Evolutionary conservation across 2,113 vertebrate genomes (phyloP), one percentile per base, ranked within the genome.

Genomic region (Pseudorhombus dupliciocellatus): DNA sequence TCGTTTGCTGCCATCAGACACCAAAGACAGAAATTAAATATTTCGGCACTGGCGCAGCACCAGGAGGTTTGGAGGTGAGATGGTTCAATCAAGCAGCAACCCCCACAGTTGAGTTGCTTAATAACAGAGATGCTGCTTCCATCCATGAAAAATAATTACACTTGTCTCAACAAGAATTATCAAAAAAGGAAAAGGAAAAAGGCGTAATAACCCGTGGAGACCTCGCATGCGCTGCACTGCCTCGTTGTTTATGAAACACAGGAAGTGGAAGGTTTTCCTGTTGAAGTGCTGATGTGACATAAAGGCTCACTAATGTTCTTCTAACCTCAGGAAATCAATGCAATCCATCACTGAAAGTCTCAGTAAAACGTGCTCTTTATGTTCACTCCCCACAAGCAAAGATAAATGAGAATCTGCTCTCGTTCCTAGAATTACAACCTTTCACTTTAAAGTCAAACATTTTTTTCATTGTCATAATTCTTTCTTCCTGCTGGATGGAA

Each of bases 351-450:
- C 0, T 50, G 24, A 75, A 55, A n/a, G 30, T 58, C 44, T 66
- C 28, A 25, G 24, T 48, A 21, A 37, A 59, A 63, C 22, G 4
- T 54, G 7, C 14, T 63, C 46, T 51, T 44, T 56, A 63, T 52
- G n/a, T 68, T 44, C 62, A 31, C 3, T 7, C 16, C 26, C 16
- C 14, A 52, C 20, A 30, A 1, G 0, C 37, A 6, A 18, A 28
- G 21, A 73, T 58, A n/a, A 54, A 71, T 37, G 52, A 44, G 16
- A 75, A 58, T 64, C 57, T 75, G 18, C 28, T 30, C 15, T 4
- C 10, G 2, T 25, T 52, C 21, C 26, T 55, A 21, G 16, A 70
- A 50, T 9, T 63, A 54, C 9, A 26, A 34, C 26, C 7, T 2
- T 44, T 53, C 16, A n/a, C 21, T 25, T 53, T 20, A 31, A 68